Evolutionary conservation across 2,888 invertebrate species (phyloP).

Genomic region (Sclerodermus sp.): DNA sequence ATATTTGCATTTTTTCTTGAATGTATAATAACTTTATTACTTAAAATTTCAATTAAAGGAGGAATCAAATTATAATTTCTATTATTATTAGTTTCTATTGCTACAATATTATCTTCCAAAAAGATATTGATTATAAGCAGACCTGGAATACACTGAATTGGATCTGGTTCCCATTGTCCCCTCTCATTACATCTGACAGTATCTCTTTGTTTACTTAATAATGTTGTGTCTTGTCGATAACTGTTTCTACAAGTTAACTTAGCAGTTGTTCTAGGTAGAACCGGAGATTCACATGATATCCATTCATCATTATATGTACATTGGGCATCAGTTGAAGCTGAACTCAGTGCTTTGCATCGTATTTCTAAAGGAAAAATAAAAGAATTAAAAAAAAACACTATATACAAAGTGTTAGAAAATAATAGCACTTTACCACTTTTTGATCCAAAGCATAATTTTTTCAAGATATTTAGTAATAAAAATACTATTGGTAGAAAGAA

Average conservation of each 20-base stretch:
- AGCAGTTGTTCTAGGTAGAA: constrained; percentile 38
- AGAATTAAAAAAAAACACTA: no score
- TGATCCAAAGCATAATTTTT: neutral
- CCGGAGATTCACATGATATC: constrained; percentile 34
- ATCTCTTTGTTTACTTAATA: constrained; percentile 24
- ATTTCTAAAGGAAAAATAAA: constrained; percentile 37
- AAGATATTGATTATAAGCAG: constrained; percentile 41
- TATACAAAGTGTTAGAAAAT: no score
- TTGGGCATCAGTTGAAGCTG: constrained; percentile 31
- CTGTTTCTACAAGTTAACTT: constrained; percentile 36
- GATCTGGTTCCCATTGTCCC: constrained; percentile 50
- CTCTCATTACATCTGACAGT: constrained; percentile 38
- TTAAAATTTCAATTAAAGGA: constrained; percentile 25
- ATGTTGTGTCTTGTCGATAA: constrained; percentile 33
- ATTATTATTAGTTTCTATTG: constrained; percentile 10
- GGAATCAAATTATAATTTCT: constrained; percentile 12
- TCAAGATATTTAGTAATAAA: no score
- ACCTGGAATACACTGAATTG: constrained; percentile 51
- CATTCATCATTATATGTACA: constrained; percentile 31
- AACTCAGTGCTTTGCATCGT: constrained; percentile 35
- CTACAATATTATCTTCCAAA: constrained; percentile 24
- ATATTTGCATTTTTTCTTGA: constrained; percentile 20
- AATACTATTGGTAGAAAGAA: no score
- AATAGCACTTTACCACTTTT: no score
- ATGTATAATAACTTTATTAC: constrained; percentile 30